These are phyloP conservation scores for Sinocyclocheilus anshuiensis DNA, from an alignment of 2,113 vertebrate species.

Conservation along the genomic window DNA sequence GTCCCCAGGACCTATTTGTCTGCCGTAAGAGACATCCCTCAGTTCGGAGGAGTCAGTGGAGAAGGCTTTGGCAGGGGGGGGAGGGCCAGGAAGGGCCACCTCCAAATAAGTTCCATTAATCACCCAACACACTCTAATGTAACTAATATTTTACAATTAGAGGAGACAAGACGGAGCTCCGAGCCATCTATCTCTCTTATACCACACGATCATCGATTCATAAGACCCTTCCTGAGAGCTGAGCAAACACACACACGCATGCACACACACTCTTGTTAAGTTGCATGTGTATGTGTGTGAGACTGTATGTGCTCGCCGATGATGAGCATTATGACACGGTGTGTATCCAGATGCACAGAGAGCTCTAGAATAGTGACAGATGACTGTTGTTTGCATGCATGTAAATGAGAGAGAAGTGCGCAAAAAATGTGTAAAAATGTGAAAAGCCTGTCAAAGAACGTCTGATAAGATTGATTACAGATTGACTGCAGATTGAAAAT, in stretches of 20 bases:
- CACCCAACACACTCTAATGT: constrained; percentile 99
- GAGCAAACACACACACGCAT: constrained; percentile 85
- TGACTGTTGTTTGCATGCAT: constrained; percentile 56
- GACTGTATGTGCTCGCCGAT: constrained; percentile 32
- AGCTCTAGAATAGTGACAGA: constrained; percentile 50
- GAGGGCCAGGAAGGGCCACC: constrained; percentile 87
- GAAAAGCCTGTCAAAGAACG: constrained; percentile 62
- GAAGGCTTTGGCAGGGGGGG: constrained; percentile 85
- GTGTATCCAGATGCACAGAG: constrained; percentile 36
- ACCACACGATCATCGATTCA: constrained; percentile 99
- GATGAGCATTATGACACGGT: constrained; percentile 54
- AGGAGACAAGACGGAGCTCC: constrained; percentile 99
- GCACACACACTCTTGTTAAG: constrained; percentile 35
- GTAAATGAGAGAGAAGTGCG: constrained; percentile 34
- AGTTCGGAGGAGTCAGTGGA: constrained; percentile 94
- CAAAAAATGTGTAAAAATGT: constrained; percentile 62
- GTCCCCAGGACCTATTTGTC: constrained; percentile 87
- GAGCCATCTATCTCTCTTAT: constrained; percentile 99
- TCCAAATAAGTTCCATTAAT: constrained; percentile 99
- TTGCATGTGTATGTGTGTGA: constrained; percentile 26
- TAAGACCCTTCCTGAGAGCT: constrained; percentile 90
- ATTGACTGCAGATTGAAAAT: constrained; percentile 74
- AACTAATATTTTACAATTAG: constrained; percentile 99
- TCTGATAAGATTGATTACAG: constrained; percentile 71
- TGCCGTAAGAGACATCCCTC: constrained; percentile 98